Base-by-base conservation (phyloP, 2,113 vertebrate genomes). In the Mellivora capensis region DNA sequence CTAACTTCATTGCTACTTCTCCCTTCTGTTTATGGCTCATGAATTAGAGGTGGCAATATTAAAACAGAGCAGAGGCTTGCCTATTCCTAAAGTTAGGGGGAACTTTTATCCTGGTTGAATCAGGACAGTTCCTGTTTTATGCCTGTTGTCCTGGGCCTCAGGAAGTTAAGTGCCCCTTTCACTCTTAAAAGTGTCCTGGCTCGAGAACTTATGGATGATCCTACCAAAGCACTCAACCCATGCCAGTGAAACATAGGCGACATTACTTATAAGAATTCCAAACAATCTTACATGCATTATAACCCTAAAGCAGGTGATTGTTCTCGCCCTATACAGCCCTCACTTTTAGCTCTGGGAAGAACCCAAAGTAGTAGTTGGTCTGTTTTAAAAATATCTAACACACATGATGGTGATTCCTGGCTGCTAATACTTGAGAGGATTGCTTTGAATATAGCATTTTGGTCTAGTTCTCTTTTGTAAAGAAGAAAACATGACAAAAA, bases 401-500 rank as follows among this genome's bases (percentile, higher is more conserved):
- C 85, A 72, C 13, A 62, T 62, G 67, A 71, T 85, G 89, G 42
- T 80, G 25, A 44, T 88, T 88, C 64, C 25, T 97, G 59, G 37
- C 31, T 86, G 14, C 23, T 87, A 31, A 87, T 61, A 90, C 42
- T 76, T 94, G 61, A 90, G 62, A 77, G 83, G 44, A 85, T 72
- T 90, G 47, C 14, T 87, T 87, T 79, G 61, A 87, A 31, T 37
- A 83, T 8, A 93, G 17, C 31, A 85, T 85, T 81, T 44, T 96
- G 44, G 42, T 54, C 31, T 88, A 57, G 15, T 85, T 93, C 49
- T 82, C 31, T 37, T 74, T 84, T 95, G 47, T 93, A 80, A 90
- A 52, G 94, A 20, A 82, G 20, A 34, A 85, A 95, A 95, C 17
- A 31, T 49, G 52, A 61, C 49, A 96, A 81, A 93, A 96, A 81